A percentile compares a stretch with the other conserved stretches of the same genome.
Evolutionary conservation across 2,888 invertebrate genomes (phyloP).

Genomic region (Melanargia galathea): DNA sequence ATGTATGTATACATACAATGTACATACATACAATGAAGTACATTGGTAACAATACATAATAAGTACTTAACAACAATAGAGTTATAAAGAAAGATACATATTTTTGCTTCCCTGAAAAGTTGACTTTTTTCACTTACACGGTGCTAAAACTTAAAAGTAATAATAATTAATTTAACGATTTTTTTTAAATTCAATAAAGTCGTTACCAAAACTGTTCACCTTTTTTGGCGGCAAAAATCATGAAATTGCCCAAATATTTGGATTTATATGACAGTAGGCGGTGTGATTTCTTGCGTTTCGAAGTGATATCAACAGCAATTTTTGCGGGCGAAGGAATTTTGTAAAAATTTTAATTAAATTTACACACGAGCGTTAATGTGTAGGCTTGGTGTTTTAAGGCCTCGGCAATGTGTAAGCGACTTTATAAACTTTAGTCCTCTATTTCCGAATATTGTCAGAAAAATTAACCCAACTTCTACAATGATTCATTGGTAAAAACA

Average conservation of each 20-base stretch:
- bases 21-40: too few relatives aligned
- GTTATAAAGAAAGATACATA: too few relatives aligned
- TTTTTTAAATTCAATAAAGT: background rate
- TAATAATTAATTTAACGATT: too few relatives aligned
- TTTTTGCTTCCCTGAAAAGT: too few relatives aligned
- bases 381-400: background rate
- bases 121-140: too few relatives aligned
- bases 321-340: background rate
- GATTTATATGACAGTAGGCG: background rate
- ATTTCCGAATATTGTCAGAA: background rate
- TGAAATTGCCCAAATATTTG: background rate
- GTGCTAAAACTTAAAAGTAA: too few relatives aligned
- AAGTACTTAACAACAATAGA: too few relatives aligned
- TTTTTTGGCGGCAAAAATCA: background rate
- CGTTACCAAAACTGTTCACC: background rate
- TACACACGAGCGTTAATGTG: slow-evolving; percentile 2
- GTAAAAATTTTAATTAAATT: slow-evolving; percentile 17
- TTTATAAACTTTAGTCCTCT: background rate
- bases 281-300: slow-evolving; percentile 6
- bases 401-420: background rate
- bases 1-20: too few relatives aligned
- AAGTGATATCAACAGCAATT: slow-evolving; percentile 14
- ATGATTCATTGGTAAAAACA: too few relatives aligned
- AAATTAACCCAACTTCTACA: too few relatives aligned
- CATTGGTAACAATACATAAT: too few relatives aligned